Evolutionary conservation across 1,140 invertebrate genomes (phyloP), one percentile per base, ranked within the genome.

Genomic region (Heliconius himera): DNA sequence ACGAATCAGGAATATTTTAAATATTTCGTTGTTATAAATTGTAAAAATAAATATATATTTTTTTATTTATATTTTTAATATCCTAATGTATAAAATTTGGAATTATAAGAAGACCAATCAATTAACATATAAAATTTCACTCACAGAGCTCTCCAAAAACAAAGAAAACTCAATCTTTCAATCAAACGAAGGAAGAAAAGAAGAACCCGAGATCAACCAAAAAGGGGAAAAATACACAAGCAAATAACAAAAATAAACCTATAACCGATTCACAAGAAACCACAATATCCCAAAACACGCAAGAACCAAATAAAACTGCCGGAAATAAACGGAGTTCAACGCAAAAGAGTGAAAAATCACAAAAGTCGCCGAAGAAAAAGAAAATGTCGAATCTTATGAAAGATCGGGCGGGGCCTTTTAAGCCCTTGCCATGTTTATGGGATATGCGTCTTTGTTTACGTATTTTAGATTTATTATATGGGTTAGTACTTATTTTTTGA

Each of bases 371-470:
- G 46, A 91, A 89, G 70, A 90, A 88, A 13, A 92, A 90, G 36
- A 92, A 91, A 49, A n/a, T 91, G 13, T 82, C 86, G 9, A 90
- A 81, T 33, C n/a, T 90, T 77, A 82, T 86, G 0, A 93, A 92
- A 36, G 91, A 93, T n/a, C 85, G 89, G 54, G 86, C 86, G 6
- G 90, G 85, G 1, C 88, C 91, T 0, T 94, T 94, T 77, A 94
- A 90, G 74, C 85, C 88, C 1, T 77, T 92, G 78, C 91, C 92
- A 0, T 93, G 89, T 80, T 51, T 93, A 9, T 94, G 93, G 93
- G 88, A 93, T 66, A 74, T 90, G 11, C 80, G 70, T 13, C 51
- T 93, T 13, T 92, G 92, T 76, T 75, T 85, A 5, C 77, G 88
- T 38, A 46, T 94, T 16, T 46, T 91, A 36, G 87, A 90, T 46